A percentile compares a stretch with the other conserved stretches of the same genome.
Evolutionary conservation across 2,113 vertebrate species (phyloP).

Genomic region (Phylloscopus whistleri): DNA sequence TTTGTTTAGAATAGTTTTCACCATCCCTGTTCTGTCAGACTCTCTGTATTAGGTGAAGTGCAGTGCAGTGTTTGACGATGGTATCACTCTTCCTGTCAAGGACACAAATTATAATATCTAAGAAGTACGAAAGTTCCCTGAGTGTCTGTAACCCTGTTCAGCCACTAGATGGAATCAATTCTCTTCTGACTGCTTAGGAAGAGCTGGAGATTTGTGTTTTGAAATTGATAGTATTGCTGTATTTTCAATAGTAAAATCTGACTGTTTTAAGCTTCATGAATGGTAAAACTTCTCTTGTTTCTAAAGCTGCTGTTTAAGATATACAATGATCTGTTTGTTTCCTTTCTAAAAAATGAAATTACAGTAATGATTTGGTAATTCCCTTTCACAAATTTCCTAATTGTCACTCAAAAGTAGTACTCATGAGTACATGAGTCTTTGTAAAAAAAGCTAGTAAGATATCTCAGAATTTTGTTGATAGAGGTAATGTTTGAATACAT

Average conservation of each 20-base stretch:
- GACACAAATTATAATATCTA: too few species aligned
- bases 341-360: neutral
- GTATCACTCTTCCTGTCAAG: rapidly evolving
- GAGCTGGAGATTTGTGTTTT: neutral
- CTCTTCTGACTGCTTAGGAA: neutral
- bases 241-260: neutral
- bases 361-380: neutral
- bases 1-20: neutral
- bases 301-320: neutral
- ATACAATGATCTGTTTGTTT: neutral
- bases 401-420: neutral
- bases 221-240: neutral
- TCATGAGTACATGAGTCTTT: neutral
- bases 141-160: neutral
- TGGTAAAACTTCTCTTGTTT: neutral
- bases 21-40: neutral
- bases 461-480: neutral
- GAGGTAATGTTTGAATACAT: neutral
- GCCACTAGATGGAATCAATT: conserved; percentile 60
- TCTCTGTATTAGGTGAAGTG: neutral
- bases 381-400: neutral
- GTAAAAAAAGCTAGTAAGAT: neutral
- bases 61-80: neutral
- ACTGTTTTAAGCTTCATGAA: neutral
- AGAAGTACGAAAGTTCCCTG: neutral